Evolutionary conservation across 2,797 vertebrate genomes (phyloP).

Genomic region (Enoplosus armatus): DNA sequence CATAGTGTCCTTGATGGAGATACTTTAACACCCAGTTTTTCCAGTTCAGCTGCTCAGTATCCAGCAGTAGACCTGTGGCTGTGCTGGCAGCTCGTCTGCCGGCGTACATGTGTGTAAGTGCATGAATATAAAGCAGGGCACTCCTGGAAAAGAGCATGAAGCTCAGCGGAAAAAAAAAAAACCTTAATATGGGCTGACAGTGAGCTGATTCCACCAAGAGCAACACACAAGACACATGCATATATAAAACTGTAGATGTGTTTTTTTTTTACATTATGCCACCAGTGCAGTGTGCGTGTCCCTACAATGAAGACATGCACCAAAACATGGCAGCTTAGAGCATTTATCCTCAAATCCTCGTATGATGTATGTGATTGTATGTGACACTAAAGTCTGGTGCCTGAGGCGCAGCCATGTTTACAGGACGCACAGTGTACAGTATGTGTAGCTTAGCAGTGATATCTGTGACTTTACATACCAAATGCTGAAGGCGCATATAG

Average conservation of each 20-base stretch:
- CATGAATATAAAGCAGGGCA: conserved; percentile 1
- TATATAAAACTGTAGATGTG: neutral
- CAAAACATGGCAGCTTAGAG: conserved; percentile 8
- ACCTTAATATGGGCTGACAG: conserved; percentile 23
- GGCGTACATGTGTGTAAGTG: neutral
- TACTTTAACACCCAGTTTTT: neutral
- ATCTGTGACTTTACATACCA: neutral
- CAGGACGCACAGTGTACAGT: neutral
- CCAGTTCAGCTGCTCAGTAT: neutral
- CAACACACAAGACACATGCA: neutral
- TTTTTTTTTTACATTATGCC: neutral
- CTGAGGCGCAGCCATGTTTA: neutral
- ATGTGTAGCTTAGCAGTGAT: neutral
- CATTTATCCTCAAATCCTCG: neutral
- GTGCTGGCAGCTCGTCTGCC: conserved; percentile 6
- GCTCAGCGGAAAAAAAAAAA: neutral
- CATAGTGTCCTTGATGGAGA: neutral
- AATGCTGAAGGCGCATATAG: neutral
- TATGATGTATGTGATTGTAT: neutral
- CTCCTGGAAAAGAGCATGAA: conserved; percentile 4
- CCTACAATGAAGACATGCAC: neutral
- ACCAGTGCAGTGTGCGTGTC: neutral
- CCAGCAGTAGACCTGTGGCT: neutral
- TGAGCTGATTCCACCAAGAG: conserved; percentile 1
- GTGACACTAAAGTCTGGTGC: conserved; percentile 36